Percentiles rank a stretch among this genome's conserved stretches.
Conservation (phyloP, 1,140 invertebrate species). For the Drosophila mayri region DNA sequence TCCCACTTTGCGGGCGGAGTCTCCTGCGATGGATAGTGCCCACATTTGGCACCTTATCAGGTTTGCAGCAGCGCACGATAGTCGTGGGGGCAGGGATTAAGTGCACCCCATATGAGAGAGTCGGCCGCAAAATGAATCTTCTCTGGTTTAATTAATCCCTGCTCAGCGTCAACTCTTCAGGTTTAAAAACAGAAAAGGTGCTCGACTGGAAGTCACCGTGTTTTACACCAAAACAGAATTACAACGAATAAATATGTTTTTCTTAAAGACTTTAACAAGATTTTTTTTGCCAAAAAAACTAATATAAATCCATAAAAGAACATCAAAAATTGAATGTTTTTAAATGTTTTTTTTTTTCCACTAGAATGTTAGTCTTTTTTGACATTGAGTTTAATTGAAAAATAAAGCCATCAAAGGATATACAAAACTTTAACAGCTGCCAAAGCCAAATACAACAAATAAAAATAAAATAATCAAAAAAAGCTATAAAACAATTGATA, state of each 20-base stretch:
- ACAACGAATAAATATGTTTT: too few species aligned
- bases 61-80: slow-evolving; percentile 51
- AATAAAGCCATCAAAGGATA: background rate
- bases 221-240: too few species aligned
- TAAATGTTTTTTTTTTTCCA: background rate
- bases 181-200: slow-evolving; percentile 3
- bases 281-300: background rate
- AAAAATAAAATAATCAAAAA: background rate
- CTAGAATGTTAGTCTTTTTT: background rate
- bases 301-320: too few species aligned
- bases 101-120: slow-evolving; percentile 17
- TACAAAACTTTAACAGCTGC: too few species aligned
- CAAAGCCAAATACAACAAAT: too few species aligned
- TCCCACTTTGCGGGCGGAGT: slow-evolving; percentile 47
- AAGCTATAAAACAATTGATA: background rate
- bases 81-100: slow-evolving; percentile 9
- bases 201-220: slow-evolving; percentile 10
- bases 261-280: too few species aligned
- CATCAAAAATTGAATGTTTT: too few species aligned
- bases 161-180: slow-evolving; percentile 32
- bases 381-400: background rate
- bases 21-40: slow-evolving; percentile 62
- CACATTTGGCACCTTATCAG: slow-evolving; percentile 77
- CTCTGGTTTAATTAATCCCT: slow-evolving; percentile 72
- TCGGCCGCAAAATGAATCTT: slow-evolving; percentile 57